Evolutionary conservation across 23 tunicate species (phyloP), one percentile per base, ranked within the genome.

Genomic region (Botrylloides violaceus): DNA sequence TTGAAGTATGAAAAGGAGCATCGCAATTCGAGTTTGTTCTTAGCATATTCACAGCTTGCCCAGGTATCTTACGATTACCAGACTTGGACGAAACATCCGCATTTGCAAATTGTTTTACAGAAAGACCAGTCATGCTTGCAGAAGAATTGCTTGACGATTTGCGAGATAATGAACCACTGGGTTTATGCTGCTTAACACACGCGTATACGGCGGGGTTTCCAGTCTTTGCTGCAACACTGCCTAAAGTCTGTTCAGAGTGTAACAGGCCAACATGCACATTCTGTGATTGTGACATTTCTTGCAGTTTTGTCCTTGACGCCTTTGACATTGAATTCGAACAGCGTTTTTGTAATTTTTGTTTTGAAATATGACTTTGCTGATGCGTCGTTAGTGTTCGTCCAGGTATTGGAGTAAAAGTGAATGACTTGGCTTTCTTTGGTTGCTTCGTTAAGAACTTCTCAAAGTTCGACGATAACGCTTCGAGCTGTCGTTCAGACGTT

Each of bases 401-500:
- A 37, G 49, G 2, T 6, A 68, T 37, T 4, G 74, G 74, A 0
- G 58, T 68, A 37, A 68, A 68, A 5, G 56, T n/a, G 37, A 68
- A 39, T 0, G 74, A 56, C 58, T 68, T 68, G 27, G 58, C 9
- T 1, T 35, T 36, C 23, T 68, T 43, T 4, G 1, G 29, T 19
- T 15, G 27, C 12, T 68, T 68, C 0, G 15, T 9, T 38, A 4
- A 26, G 23, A 37, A 23, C 1, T 39, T 39, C 26, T 68, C 49
- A n/a, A 68, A 23, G 59, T 68, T 68, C 12, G 23, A 4, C 4
- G 74, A 68, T 32, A 68, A 23, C 24, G 58, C 25, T 43, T 68
- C 58, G 12, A 68, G 58, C 28, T 68, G 74, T 1, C 74, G 74
- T 23, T 68, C 74, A 2, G 37, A 43, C 29, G 20, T 68, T 24